Evolutionary conservation across 2,113 vertebrate species (phyloP).

Genomic region (Hypomesus transpacificus): DNA sequence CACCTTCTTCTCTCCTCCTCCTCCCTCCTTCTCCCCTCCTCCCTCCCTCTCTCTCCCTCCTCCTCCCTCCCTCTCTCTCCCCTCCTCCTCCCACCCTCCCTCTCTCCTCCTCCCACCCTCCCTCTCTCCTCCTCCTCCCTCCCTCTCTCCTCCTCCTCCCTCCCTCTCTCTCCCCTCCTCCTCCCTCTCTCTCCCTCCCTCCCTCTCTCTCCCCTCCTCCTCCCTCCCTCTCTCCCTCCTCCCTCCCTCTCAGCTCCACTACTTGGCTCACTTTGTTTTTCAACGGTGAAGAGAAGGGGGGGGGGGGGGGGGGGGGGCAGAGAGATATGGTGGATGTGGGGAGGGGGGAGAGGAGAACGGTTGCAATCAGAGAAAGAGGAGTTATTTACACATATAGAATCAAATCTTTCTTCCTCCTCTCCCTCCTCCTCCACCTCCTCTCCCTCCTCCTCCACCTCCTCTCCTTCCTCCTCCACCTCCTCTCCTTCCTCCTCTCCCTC

Average conservation of each 20-base stretch:
- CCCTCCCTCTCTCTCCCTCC: constrained; percentile 22
- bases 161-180: constrained; percentile 1
- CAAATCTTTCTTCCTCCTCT: constrained; percentile 42
- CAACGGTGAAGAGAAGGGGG: constrained; percentile 57
- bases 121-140: constrained; percentile 1
- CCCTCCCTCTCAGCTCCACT: constrained; percentile 55
- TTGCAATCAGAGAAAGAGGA: constrained; percentile 30
- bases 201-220: constrained; percentile 19
- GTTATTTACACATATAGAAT: constrained; percentile 59
- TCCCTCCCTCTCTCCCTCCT: neutral
- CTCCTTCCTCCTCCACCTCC: constrained; percentile 37
- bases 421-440: constrained; percentile 22
- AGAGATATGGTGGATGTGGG: neutral
- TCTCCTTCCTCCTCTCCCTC: constrained; percentile 22
- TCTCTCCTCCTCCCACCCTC: constrained; percentile 17
- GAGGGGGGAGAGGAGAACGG: constrained; percentile 19
- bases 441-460: neutral
- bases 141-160: constrained; percentile 3
- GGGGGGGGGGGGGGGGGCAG: constrained; percentile 30
- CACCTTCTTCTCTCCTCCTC: neutral
- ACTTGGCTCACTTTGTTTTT: constrained; percentile 70
- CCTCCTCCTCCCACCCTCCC: constrained; percentile 1
- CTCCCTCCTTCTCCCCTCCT: neutral
- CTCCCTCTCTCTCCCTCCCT: constrained; percentile 15
- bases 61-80: constrained; percentile 28